Base-by-base conservation (phyloP, 92 coral and sea anemone genomes). In the Epizoanthus rinbou region DNA sequence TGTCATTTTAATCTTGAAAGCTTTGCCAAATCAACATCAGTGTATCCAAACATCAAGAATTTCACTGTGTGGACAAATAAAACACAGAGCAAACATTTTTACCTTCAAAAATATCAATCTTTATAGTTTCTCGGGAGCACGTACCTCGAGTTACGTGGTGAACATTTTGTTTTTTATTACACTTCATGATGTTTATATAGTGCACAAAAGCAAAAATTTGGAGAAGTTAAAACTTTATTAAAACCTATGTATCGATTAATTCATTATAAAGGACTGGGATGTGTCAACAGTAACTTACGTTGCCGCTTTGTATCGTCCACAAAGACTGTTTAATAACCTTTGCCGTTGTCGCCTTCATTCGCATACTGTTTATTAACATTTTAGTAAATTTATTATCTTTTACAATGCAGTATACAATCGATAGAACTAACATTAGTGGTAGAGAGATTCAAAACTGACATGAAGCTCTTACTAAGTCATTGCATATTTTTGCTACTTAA, bases 151-250 rank as follows among this genome's bases (percentile, higher is more conserved):
- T 11, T 86, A n/a, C 35, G 71, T 71, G 31, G 60, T 73, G 73
- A 64, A 62, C 60, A 80, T 70, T 87, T 73, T 73, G 41, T 81
- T 82, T 86, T 81, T 88, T 85, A 91, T 87, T 87, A 84, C 62
- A 72, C 80, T 86, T 86, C 80, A 64, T 75, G 74, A 70, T 93
- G 97, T 93, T 93, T 91, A 90, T 84, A 75, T 88, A 93, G 86
- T 85, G 81, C 93, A 93, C 94, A 93, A 93, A 90, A 81, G 94
- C 92, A 80, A 91, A 93, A 93, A 81, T 80, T 84, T 89, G 85
- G 76, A 69, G 87, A 87, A 78, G 91, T 78, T 90, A 85, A 85
- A 88, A 88, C 87, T 88, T 88, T 85, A 91, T 90, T 90, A 92
- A 90, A 89, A 90, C 68, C 91, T 85, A 80, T 84, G 91, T 89